These are phyloP conservation scores for Paguma larvata DNA, from an alignment of 2,797 vertebrate species.

Conservation along the genomic window DNA sequence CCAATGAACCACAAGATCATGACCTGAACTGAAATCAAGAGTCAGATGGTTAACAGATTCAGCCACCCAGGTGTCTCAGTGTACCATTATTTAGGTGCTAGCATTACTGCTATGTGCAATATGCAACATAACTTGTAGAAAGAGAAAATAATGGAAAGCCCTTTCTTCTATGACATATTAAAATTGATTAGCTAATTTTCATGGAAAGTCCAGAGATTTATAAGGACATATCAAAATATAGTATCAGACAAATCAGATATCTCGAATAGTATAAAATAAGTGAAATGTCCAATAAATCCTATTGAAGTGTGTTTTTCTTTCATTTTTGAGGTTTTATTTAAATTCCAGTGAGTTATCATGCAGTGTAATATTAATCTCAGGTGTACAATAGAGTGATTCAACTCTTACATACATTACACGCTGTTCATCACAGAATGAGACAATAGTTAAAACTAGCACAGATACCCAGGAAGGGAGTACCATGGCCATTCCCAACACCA, in stretches of 20 bases:
- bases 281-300: too few species aligned
- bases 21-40: too few species aligned
- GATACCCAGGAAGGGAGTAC: slow-evolving; percentile 65
- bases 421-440: slow-evolving; percentile 29
- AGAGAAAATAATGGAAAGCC: not conserved
- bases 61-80: too few species aligned
- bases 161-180: not conserved
- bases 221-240: too few species aligned
- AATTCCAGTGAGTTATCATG: not conserved
- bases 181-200: not conserved
- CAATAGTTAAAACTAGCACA: slow-evolving; percentile 75
- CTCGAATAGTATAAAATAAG: too few species aligned
- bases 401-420: not conserved
- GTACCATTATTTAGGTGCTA: not conserved
- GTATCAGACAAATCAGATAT: too few species aligned
- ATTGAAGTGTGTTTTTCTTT: not conserved
- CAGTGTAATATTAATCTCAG: not conserved
- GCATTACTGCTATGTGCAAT: not conserved
- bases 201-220: not conserved
- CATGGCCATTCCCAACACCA: not conserved
- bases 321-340: not conserved
- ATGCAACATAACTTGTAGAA: not conserved
- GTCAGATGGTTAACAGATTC: too few species aligned
- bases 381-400: too few species aligned
- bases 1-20: too few species aligned